Conservation (phyloP, 2,113 vertebrate species). For the Dendropsophus ebraccatus region DNA sequence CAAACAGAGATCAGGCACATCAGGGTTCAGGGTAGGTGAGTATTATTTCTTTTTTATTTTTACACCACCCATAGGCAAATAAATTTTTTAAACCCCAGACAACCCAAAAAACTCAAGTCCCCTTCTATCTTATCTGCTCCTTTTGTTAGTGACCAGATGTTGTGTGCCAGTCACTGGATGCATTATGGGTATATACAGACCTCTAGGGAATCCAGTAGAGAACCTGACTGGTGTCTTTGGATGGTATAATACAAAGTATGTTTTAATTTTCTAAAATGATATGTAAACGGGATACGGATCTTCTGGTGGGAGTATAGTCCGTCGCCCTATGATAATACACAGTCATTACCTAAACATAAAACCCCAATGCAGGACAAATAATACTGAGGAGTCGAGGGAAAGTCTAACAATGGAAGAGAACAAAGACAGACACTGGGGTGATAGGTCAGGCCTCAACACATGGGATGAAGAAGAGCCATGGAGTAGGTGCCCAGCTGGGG, state of each 20-base stretch:
- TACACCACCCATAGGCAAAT: too few relatives aligned
- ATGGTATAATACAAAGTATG: background rate
- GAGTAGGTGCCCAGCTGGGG: background rate
- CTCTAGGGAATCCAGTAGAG: too few relatives aligned
- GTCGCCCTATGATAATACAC: background rate
- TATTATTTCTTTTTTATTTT: too few relatives aligned
- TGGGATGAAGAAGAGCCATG: background rate
- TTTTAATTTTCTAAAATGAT: background rate
- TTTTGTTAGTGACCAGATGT: too few relatives aligned
- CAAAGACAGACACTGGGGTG: background rate
- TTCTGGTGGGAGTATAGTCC: background rate
- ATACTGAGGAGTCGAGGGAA: background rate
- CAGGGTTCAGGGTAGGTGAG: too few relatives aligned
- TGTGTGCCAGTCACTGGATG: too few relatives aligned
- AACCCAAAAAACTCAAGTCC: too few relatives aligned
- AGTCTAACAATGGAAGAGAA: background rate
- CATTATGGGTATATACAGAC: too few relatives aligned
- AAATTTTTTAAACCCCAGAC: too few relatives aligned
- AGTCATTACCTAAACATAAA: background rate
- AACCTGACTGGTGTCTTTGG: background rate
- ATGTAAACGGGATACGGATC: background rate
- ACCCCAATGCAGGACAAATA: background rate
- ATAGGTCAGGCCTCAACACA: background rate
- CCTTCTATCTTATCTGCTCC: too few relatives aligned
- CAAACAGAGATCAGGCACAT: too few relatives aligned